Evolutionary conservation across 2,113 vertebrate genomes (phyloP).

Genomic region (Arizona elegans): DNA sequence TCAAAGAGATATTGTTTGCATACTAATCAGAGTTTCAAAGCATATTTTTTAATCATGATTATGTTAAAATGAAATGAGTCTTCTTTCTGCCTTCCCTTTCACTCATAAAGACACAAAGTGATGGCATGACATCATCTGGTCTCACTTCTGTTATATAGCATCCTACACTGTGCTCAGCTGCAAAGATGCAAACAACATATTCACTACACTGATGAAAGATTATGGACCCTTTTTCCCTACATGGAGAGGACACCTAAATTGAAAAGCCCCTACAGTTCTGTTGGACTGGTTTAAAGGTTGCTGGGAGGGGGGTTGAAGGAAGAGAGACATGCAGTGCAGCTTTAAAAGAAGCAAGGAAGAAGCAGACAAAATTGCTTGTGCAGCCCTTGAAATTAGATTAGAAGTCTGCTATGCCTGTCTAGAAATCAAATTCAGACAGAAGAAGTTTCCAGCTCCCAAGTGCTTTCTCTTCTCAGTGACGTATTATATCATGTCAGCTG

Average conservation of each 20-base stretch:
- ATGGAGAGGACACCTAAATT: background rate
- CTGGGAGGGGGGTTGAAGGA: background rate
- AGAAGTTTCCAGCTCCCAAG: constrained; percentile 34
- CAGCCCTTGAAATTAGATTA: constrained; percentile 50
- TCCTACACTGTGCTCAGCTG: background rate
- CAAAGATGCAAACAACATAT: background rate
- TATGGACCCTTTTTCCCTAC: background rate
- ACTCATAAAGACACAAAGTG: background rate
- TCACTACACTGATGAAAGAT: background rate
- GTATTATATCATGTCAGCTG: constrained; percentile 39
- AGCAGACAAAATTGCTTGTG: constrained; percentile 29
- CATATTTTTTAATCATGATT: background rate
- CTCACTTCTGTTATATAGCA: background rate
- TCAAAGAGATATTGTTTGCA: background rate
- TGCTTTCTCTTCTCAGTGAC: constrained; percentile 37
- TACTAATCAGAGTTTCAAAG: background rate
- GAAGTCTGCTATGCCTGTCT: constrained; percentile 49
- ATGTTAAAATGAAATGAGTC: background rate
- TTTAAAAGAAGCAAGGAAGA: background rate
- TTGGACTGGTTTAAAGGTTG: background rate
- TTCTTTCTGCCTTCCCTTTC: background rate
- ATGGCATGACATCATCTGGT: background rate
- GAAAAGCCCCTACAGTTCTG: background rate
- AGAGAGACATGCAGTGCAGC: background rate
- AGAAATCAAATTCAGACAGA: constrained; percentile 29